Base-by-base conservation (phyloP, 2,113 vertebrate species). In the Xenopus laevis region DNA sequence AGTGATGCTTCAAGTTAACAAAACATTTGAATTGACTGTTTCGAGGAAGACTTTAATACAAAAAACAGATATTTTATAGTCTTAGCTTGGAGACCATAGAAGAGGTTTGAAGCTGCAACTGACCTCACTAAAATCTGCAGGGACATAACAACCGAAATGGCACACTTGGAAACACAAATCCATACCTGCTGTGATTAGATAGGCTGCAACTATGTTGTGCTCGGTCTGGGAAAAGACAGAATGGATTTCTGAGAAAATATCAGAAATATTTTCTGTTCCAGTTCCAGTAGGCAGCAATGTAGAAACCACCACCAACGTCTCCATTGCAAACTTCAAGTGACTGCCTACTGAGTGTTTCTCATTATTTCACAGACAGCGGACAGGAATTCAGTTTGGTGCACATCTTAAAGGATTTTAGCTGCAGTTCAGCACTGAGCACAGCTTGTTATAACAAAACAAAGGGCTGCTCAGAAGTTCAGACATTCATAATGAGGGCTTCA, bases 121-220 rank as follows among this genome's bases (percentile, higher is more conserved):
- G 23, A 27, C 23, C 23, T 27, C 23, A 27, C 23, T 27, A 27
- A 27, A 2, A 27, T 27, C 23, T 27, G 23, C 23, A 27, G 23
- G 23, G 23, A 27, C 23, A 27, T 27, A 27, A 27, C 23, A 27
- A 27, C 23, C 23, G 2, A 27, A 27, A 27, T 27, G 4, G 23
- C 23, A 27, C 23, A 27, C 23, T 4, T 27, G 23, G 13, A 47
- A 2, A 47, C 46, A 47, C 46, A 47, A 2, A 27, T 11, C 46
- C 46, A 47, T 96, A 98, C 97, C 96, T 96, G 97, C 96, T 73
- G 89, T 87, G 68, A 98, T 96, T 72, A 99, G 92, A 73, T 98
- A 99, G 83, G 86, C 85, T 71, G 97, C 97, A 50, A 99, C 93
- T 71, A 98, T 87, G 84, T 92, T 96, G 88, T 99, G 96, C 79